Base-by-base conservation (phyloP, 2,888 invertebrate species). In the Boloria selene region DNA sequence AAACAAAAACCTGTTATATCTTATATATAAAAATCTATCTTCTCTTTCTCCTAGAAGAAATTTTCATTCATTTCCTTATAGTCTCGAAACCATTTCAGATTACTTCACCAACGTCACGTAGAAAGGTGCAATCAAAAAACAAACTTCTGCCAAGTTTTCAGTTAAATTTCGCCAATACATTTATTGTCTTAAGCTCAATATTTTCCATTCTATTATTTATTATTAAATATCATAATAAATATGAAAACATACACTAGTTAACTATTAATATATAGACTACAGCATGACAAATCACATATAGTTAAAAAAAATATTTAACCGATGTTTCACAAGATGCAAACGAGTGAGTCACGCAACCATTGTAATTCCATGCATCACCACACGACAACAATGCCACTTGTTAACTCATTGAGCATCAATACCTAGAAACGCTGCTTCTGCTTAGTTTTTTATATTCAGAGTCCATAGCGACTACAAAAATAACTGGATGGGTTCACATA, bases 311-410 rank as follows among this genome's bases (percentile, higher is more conserved):
- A 55, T 65, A 51, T 68, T 51, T 47, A 42, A 64, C 14, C 50
- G 50, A 53, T 54, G 61, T 47, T 45, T 17, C 52, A 63, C 63
- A 54, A 56, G 68, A 68, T 61, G 55, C 59, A 63, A 68, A 65
- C 62, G n/a, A 18, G 51, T 70, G 70, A 70, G 49, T 70, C 70
- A 68, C 63, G n/a, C 51, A 5, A 60, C 54, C 14, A 70, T 70
- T 70, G 70, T 70, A 65, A 68, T 70, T 70, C 70, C 53, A 68
- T 64, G 63, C 70, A 68, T 66, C 70, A 68, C 58, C 64, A 61
- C 64, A 54, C 58, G 58, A 58, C 56, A 64, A 66, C 65, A 68
- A 68, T 61, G 65, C 60, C 55, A 64, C 64, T 64, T 53, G 61
- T 64, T 42, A 52, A 64, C 50, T 47, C 65, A 68, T 52, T 52